phyloP scores from a whole-genome alignment of 2,888 invertebrate species.

The Platynereis dumerilii region DNA sequence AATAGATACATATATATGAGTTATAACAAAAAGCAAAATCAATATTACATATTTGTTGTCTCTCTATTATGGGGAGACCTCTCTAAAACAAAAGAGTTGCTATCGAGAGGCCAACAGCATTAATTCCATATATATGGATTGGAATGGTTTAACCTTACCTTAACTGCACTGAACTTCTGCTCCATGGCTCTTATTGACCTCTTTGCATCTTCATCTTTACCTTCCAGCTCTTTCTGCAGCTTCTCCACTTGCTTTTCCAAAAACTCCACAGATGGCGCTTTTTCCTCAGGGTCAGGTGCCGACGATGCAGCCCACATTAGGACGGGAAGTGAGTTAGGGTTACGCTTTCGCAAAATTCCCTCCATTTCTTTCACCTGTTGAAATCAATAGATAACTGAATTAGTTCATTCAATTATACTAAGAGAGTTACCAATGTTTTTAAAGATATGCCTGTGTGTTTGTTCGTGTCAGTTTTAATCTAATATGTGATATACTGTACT shows the following conservation, averaged over 20 bases:
- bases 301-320: slow-evolving; percentile 59
- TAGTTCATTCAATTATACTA: background rate
- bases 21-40: too few relatives aligned
- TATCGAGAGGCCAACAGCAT: too few relatives aligned
- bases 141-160: too few relatives aligned
- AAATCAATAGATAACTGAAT: background rate
- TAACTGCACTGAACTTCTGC: slow-evolving; percentile 58
- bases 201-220: slow-evolving; percentile 53
- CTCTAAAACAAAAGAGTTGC: too few relatives aligned
- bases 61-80: too few relatives aligned
- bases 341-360: slow-evolving; percentile 52
- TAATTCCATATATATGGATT: too few relatives aligned
- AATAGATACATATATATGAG: too few relatives aligned
- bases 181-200: slow-evolving; percentile 53
- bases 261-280: slow-evolving; percentile 44
- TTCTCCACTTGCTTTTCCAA: slow-evolving; percentile 54
- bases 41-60: too few relatives aligned
- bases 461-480: too few relatives aligned
- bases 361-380: slow-evolving; percentile 60
- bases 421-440: too few relatives aligned
- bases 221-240: slow-evolving; percentile 53
- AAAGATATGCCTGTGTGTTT: too few relatives aligned
- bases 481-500: too few relatives aligned
- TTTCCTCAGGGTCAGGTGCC: slow-evolving; percentile 35
- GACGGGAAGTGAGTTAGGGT: slow-evolving; percentile 59